These are phyloP conservation scores for Aphaenogaster ashmeadi DNA, from an alignment of 1,140 invertebrate species.

Conservation along the genomic window DNA sequence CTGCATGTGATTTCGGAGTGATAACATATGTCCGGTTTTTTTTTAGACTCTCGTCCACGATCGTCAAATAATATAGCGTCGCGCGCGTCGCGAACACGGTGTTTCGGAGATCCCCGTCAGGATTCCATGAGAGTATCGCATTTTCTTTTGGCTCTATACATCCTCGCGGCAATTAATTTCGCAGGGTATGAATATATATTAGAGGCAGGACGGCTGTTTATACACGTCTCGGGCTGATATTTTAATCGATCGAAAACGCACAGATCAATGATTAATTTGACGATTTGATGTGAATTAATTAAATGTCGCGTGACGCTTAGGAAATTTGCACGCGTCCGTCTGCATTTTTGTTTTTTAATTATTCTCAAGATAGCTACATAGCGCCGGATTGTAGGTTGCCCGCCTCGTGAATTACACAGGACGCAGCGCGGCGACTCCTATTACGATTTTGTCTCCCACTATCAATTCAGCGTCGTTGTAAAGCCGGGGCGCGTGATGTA, in stretches of 20 bases:
- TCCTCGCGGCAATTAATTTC: slow-evolving; percentile 12
- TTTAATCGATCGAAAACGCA: slow-evolving; percentile 26
- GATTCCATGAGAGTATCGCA: background rate
- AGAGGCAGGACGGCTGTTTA: slow-evolving; percentile 6
- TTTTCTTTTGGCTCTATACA: background rate
- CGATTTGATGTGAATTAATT: slow-evolving; percentile 13
- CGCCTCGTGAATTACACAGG: background rate
- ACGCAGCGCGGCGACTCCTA: background rate
- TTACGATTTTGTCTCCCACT: background rate
- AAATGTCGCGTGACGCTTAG: background rate
- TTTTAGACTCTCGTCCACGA: background rate
- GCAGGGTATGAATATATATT: slow-evolving; percentile 16
- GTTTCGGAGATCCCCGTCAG: background rate
- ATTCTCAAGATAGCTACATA: background rate
- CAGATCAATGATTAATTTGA: slow-evolving; percentile 30
- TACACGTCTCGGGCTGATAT: slow-evolving; percentile 22
- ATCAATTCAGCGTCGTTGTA: background rate
- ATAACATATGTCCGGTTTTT: slow-evolving; percentile 17
- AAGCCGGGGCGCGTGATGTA: background rate
- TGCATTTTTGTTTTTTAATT: slow-evolving; percentile 18
- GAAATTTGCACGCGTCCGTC: background rate
- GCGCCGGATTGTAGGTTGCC: background rate
- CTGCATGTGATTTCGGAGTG: slow-evolving; percentile 9
- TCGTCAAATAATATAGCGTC: background rate
- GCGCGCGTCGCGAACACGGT: no score